Evolutionary conservation across 2,113 vertebrate species (phyloP).

Genomic region (Phyllopteryx taeniolatus): DNA sequence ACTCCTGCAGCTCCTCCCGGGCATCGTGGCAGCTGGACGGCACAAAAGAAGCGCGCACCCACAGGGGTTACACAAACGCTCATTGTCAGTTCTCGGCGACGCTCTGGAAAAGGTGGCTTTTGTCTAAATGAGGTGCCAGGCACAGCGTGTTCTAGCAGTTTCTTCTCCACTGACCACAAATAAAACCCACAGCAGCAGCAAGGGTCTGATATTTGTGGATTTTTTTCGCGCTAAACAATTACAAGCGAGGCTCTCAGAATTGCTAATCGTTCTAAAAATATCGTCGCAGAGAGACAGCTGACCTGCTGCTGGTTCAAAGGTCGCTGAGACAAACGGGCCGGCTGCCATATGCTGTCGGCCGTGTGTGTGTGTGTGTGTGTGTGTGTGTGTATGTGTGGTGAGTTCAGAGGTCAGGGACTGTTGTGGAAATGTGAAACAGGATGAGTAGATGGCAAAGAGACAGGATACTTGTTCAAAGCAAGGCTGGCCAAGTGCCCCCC

Average conservation of each 20-base stretch:
- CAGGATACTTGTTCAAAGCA: conserved; percentile 9
- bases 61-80: conserved; percentile 10
- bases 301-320: conserved; percentile 24
- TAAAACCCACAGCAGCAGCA: conserved; percentile 20
- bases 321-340: conserved; percentile 30
- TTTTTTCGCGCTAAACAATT: conserved; percentile 28
- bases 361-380: conserved; percentile 1
- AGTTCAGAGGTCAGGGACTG: conserved; percentile 30
- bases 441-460: conserved; percentile 21
- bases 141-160: conserved; percentile 38
- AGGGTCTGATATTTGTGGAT: conserved; percentile 23
- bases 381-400: conserved; percentile 21
- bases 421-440: conserved; percentile 12
- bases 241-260: conserved; percentile 16
- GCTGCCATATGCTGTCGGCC: conserved; percentile 17
- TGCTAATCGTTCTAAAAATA: conserved; percentile 48
- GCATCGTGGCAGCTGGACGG: conserved; percentile 86
- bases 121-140: conserved; percentile 36
- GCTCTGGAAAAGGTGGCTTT: conserved; percentile 44
- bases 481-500: too few relatives aligned
- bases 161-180: conserved; percentile 20
- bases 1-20: conserved; percentile 94
- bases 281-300: conserved; percentile 30
- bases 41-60: conserved; percentile 4
- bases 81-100: conserved; percentile 11